A percentile compares a stretch with the other conserved stretches of the same genome.
phyloP scores from a whole-genome alignment of 2,113 vertebrate species.

The Salvelinus fontinalis region DNA sequence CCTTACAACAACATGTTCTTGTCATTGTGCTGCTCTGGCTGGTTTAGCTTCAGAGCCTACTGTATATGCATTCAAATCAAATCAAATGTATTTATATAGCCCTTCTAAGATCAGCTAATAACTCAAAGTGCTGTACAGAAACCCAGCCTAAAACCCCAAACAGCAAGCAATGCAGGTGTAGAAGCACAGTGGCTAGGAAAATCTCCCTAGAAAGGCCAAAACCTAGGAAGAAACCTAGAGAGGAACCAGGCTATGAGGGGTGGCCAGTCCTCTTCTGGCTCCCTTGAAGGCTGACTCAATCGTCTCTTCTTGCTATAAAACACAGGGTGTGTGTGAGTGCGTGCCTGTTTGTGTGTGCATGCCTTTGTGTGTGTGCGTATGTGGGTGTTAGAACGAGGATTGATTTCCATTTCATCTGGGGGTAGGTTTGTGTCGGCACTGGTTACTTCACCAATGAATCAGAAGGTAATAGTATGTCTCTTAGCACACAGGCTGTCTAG shows the following conservation, averaged over 20 bases:
- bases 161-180: no score
- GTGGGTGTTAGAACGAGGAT: conserved; percentile 31
- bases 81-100: no score
- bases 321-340: conserved; percentile 1
- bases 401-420: conserved; percentile 58
- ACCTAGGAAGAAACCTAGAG: no score
- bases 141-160: no score
- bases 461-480: conserved; percentile 48
- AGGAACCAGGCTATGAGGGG: no score
- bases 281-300: conserved; percentile 24
- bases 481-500: conserved; percentile 26
- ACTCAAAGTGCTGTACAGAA: no score
- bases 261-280: no score
- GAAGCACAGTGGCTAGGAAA: no score
- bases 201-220: no score
- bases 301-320: conserved; percentile 34
- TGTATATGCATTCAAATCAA: neutral
- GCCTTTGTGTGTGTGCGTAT: conserved; percentile 6
- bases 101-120: no score
- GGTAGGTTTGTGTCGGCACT: conserved; percentile 48
- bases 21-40: conserved; percentile 12
- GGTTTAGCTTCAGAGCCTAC: conserved; percentile 15
- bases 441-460: conserved; percentile 61
- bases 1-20: neutral
- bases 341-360: neutral